These are phyloP conservation scores for Malachius bipustulatus DNA, from an alignment of 2,888 invertebrate species.

Conservation along the genomic window DNA sequence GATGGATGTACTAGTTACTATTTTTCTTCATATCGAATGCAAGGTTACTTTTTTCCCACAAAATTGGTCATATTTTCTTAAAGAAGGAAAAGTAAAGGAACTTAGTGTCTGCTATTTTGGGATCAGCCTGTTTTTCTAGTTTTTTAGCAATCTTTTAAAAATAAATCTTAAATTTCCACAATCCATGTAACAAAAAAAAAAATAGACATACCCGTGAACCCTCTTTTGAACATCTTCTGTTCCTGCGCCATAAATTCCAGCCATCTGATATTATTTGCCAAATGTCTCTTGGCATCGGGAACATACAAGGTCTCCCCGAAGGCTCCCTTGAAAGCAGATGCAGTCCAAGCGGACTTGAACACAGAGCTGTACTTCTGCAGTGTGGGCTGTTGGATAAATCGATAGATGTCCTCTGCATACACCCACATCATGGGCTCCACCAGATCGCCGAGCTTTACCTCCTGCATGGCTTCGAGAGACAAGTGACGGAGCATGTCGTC, in stretches of 20 bases:
- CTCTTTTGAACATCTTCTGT: slow-evolving; percentile 40
- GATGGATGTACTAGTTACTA: too few relatives aligned
- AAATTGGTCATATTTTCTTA: too few relatives aligned
- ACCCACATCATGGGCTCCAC: slow-evolving; percentile 78
- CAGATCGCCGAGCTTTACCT: slow-evolving; percentile 48
- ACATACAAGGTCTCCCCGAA: slow-evolving; percentile 58
- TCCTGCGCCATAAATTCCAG: slow-evolving; percentile 52
- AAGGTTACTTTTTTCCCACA: too few relatives aligned
- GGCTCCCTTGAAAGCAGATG: slow-evolving; percentile 65
- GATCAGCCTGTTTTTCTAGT: too few relatives aligned
- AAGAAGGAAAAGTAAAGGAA: too few relatives aligned
- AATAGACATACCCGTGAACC: too few relatives aligned
- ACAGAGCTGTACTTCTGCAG: slow-evolving; percentile 58
- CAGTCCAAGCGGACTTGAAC: slow-evolving; percentile 59
- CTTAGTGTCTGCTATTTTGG: too few relatives aligned
- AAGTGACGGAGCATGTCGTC: slow-evolving; percentile 68
- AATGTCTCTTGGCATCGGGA: slow-evolving; percentile 52
- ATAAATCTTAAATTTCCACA: too few relatives aligned
- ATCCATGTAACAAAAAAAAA: too few relatives aligned
- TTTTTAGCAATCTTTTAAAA: too few relatives aligned
- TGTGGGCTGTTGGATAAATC: slow-evolving; percentile 38
- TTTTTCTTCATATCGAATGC: too few relatives aligned
- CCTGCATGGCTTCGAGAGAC: slow-evolving; percentile 45
- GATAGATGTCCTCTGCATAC: slow-evolving; percentile 58
- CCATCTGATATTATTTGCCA: slow-evolving; percentile 62